Conservation (phyloP, 1,140 invertebrate genomes). For the Pachypeltis micranthus region DNA sequence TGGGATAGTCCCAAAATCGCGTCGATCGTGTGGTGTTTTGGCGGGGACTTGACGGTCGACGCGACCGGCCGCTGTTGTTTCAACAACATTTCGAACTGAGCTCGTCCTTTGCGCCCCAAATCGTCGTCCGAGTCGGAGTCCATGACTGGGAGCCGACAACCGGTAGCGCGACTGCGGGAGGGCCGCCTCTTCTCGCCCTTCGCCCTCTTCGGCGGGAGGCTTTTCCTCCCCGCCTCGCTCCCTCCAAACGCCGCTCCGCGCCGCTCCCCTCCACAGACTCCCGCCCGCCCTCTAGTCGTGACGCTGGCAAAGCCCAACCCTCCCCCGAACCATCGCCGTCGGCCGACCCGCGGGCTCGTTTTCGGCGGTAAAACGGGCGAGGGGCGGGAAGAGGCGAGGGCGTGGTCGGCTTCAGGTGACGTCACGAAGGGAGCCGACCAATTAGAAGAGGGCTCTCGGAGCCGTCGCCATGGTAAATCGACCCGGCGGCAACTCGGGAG, state of each 20-base stretch:
- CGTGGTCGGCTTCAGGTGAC: background rate
- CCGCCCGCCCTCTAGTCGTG: background rate
- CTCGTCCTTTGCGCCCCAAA: background rate
- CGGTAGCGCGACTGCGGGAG: background rate
- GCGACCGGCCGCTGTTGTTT: conserved; percentile 17
- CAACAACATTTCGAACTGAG: conserved; percentile 22
- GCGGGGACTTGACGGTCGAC: conserved; percentile 11
- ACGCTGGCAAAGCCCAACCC: background rate
- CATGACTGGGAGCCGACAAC: conserved; percentile 1
- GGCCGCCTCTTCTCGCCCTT: background rate
- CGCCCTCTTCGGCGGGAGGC: background rate
- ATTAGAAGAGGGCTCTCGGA: background rate
- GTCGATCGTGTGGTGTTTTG: conserved; percentile 28
- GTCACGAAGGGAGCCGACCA: background rate
- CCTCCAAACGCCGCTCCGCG: too few species aligned
- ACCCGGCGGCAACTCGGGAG: background rate
- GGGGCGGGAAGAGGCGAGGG: background rate
- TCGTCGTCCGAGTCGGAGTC: background rate
- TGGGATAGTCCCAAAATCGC: conserved; percentile 24
- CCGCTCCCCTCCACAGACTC: background rate
- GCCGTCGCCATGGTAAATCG: background rate
- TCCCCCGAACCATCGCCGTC: background rate
- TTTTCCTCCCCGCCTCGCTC: background rate
- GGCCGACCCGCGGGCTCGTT: background rate
- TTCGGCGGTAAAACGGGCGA: conserved; percentile 1